These are phyloP conservation scores for Geotrupes spiniger DNA, from an alignment of 2,888 invertebrate species.

Conservation along the genomic window DNA sequence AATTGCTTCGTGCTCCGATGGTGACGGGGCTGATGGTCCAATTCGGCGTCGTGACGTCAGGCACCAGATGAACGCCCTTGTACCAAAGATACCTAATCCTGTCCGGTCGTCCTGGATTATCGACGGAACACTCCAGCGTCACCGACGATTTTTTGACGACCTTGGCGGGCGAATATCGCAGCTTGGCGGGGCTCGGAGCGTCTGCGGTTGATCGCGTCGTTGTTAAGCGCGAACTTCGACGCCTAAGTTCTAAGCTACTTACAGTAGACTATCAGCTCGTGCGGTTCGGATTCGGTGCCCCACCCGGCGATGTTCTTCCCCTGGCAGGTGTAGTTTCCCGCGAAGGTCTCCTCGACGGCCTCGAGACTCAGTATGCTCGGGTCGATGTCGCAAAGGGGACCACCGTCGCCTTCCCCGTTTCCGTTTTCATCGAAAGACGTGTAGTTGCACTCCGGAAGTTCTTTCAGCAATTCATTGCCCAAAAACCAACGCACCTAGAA, in stretches of 20 bases:
- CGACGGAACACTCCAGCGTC: constrained; percentile 79
- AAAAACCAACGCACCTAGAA: constrained; percentile 71
- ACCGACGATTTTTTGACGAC: constrained; percentile 82
- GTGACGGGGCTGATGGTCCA: constrained; percentile 82
- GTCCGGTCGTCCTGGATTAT: constrained; percentile 79
- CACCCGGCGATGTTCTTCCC: constrained; percentile 87
- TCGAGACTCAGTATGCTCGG: constrained; percentile 82
- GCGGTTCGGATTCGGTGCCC: constrained; percentile 75
- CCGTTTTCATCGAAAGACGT: constrained; percentile 44
- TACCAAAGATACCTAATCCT: constrained; percentile 75
- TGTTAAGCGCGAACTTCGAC: too few relatives aligned
- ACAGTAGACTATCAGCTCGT: constrained; percentile 80
- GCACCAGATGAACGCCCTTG: constrained; percentile 71
- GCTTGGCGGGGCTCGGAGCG: constrained; percentile 79
- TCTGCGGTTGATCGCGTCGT: constrained; percentile 58
- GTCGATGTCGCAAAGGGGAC: constrained; percentile 78
- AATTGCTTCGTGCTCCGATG: constrained; percentile 82
- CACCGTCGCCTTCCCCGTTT: constrained; percentile 50
- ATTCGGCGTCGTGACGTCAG: constrained; percentile 71
- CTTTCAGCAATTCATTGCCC: constrained; percentile 78
- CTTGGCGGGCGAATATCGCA: constrained; percentile 69
- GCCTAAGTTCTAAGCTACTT: too few relatives aligned
- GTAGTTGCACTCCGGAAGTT: constrained; percentile 76
- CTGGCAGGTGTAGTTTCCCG: constrained; percentile 91
- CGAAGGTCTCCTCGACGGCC: constrained; percentile 82